Evolutionary conservation across 1,140 invertebrate genomes (phyloP).

Genomic region (Diprion similis): DNA sequence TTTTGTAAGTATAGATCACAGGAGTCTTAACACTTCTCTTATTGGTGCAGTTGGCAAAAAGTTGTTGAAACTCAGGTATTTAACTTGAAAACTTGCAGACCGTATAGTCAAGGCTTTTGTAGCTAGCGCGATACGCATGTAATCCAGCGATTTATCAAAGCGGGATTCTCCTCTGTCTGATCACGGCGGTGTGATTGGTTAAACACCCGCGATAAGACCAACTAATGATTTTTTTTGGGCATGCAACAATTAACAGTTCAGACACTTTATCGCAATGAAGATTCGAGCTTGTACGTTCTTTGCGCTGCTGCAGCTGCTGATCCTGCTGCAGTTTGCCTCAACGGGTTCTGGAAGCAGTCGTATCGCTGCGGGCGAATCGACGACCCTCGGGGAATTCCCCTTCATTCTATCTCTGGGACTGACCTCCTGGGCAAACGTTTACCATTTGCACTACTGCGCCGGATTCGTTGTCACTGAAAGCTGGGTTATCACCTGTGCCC

Average conservation of each 20-base stretch:
- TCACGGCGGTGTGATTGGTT: no score
- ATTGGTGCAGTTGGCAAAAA: no score
- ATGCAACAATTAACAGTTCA: no score
- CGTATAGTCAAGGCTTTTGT: no score
- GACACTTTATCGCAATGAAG: no score
- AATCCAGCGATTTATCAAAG: background rate
- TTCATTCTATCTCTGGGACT: constrained; percentile 4
- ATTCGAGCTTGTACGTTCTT: no score
- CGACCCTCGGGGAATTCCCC: background rate
- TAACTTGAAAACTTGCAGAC: background rate
- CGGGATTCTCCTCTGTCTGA: background rate
- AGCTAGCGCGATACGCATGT: background rate
- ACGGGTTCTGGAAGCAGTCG: background rate
- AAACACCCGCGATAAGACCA: no score
- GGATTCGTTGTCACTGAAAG: background rate
- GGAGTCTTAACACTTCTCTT: no score
- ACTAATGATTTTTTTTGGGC: no score
- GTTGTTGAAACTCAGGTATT: no score
- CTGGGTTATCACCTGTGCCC: background rate
- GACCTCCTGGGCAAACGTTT: constrained; percentile 5
- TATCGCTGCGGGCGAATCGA: background rate
- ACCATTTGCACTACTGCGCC: background rate
- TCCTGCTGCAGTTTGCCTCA: background rate
- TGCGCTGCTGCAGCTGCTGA: background rate
- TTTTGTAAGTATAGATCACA: no score